Base-by-base conservation (phyloP, 2,797 vertebrate species). In the Neopelma chrysocephalum region DNA sequence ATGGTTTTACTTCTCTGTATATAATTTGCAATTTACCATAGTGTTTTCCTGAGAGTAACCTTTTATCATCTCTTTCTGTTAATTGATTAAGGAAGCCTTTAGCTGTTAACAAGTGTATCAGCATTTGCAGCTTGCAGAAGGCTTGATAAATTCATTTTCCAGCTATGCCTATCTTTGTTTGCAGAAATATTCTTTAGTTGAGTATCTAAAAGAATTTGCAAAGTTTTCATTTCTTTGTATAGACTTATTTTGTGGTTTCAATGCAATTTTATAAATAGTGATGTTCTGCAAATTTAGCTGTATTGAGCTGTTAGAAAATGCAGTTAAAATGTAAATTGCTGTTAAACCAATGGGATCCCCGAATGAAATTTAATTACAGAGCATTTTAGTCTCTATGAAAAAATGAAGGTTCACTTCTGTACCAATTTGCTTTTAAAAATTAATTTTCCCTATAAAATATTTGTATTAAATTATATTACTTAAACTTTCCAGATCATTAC, bases 1-100 rank as follows among this genome's bases (percentile, higher is more conserved):
- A 71, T 57, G 71, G 23, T 22, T 89, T 94, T 85, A 53, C 65
- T 90, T 89, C 60, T 93, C 70, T 51, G 29, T 91, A n/a, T 69
- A 72, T 75, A 81, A 86, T 89, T 96, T 91, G n/a, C 65, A 89
- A 56, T 90, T 90, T 89, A 47, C 80, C 82, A 13, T 47, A 31
- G 60, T 76, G 14, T 66, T 50, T 78, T 61, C 61, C 71, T 34
- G 50, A 77, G 61, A 47, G 45, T 89, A 47, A 87, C 68, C 62
- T 90, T 94, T 76, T 45, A 51, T 66, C 43, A 48, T 6, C 10
- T 3, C 51, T 94, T 96, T 62, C 68, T 89, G 58, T 87, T 91
- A 89, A 96, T 90, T 94, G 91, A 95, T 88, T 94, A 93, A 94
- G 93, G 54, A 93, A 71, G 45, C 47, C 81, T 91, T 96, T 80